Evolutionary conservation across 2,797 vertebrate species (phyloP).

Genomic region (Geotria australis): DNA sequence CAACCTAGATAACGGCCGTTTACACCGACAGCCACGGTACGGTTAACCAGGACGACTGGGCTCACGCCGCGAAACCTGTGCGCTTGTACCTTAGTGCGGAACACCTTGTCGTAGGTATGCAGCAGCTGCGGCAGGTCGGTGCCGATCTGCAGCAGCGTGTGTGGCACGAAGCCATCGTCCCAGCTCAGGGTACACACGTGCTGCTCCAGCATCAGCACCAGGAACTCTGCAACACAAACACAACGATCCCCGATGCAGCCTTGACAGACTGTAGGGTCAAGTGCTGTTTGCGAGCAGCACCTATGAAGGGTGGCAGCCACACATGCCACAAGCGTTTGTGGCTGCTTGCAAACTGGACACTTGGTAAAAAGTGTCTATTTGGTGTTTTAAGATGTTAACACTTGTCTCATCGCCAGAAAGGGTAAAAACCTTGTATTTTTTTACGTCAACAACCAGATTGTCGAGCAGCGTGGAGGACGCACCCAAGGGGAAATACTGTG

Average conservation of each 20-base stretch:
- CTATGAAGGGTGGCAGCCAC: no score
- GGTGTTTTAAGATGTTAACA: no score
- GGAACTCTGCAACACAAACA: slow-evolving; percentile 27
- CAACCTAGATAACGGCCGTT: no score
- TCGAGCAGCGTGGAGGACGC: slow-evolving; percentile 2
- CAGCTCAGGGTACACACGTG: slow-evolving; percentile 61
- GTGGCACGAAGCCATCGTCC: slow-evolving; percentile 67
- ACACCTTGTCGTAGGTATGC: slow-evolving; percentile 78
- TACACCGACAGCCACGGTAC: no score
- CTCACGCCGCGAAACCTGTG: neutral
- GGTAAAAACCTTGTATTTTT: no score
- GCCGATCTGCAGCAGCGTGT: slow-evolving; percentile 72
- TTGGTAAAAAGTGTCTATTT: no score
- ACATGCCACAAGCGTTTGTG: no score
- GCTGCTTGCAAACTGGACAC: no score
- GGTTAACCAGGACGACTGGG: neutral
- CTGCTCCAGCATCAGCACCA: slow-evolving; percentile 69
- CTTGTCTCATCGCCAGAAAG: no score
- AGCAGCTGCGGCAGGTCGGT: slow-evolving; percentile 46
- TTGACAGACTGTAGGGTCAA: no score
- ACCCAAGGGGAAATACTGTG: slow-evolving; percentile 82
- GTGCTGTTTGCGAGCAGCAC: no score
- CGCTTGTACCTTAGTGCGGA: slow-evolving; percentile 44
- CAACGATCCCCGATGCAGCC: neutral
- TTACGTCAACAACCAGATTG: no score